Evolutionary conservation across 2,797 vertebrate genomes (phyloP).

Genomic region (Hipposideros larvatus): DNA sequence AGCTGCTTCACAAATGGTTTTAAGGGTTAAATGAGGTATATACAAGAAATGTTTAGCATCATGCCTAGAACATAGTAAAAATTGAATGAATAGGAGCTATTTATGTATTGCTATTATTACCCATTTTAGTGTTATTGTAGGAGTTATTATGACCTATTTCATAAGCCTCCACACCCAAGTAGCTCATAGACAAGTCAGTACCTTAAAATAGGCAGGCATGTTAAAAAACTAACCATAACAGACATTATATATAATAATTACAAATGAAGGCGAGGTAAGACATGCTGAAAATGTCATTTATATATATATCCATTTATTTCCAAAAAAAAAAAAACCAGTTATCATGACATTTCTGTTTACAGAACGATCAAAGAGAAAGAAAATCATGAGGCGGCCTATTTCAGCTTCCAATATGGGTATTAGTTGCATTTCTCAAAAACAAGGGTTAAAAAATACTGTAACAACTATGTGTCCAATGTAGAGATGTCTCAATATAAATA

Average conservation of each 20-base stretch:
- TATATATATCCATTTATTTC: neutral
- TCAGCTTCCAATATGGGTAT: neutral
- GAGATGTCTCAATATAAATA: neutral
- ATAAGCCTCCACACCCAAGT: neutral
- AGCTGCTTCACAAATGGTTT: neutral
- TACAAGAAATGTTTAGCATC: neutral
- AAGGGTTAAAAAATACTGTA: neutral
- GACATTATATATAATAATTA: neutral
- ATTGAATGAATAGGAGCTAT: neutral
- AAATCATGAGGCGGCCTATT: neutral
- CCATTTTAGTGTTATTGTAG: neutral
- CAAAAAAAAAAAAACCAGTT: neutral
- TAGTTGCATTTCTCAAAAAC: neutral
- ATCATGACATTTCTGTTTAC: neutral
- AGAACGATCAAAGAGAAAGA: slow-evolving; percentile 1
- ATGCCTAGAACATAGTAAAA: neutral
- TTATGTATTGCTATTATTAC: neutral
- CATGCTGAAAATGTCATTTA: neutral
- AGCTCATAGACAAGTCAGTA: neutral
- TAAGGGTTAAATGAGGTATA: neutral
- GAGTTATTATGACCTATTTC: neutral
- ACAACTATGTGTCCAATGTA: neutral
- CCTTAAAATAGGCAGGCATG: neutral
- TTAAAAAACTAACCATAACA: neutral
- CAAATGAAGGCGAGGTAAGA: neutral